Evolutionary conservation across 2,797 vertebrate species (phyloP).

Genomic region (Neoniphon sammara): DNA sequence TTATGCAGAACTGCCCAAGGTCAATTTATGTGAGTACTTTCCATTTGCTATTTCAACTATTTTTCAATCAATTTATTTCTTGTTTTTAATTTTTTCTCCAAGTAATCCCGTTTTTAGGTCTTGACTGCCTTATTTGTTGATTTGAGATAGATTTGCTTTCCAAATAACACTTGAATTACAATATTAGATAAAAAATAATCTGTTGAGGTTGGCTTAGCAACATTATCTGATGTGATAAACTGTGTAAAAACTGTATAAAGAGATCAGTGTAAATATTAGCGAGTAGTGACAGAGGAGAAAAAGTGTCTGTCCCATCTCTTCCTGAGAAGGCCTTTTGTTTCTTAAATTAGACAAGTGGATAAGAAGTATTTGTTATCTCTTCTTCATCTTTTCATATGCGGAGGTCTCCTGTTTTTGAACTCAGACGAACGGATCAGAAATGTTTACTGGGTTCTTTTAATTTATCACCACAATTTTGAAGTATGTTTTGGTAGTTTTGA

Average conservation of each 20-base stretch:
- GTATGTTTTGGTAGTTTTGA: slow-evolving; percentile 61
- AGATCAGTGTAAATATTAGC: slow-evolving; percentile 35
- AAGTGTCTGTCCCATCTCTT: slow-evolving; percentile 4
- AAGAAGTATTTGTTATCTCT: slow-evolving; percentile 54
- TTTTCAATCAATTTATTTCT: too few species aligned
- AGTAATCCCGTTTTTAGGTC: too few species aligned
- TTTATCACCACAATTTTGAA: slow-evolving; percentile 56
- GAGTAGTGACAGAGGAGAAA: slow-evolving; percentile 30
- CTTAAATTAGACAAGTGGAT: slow-evolving; percentile 32
- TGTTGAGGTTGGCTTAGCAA: neutral
- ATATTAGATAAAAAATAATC: neutral
- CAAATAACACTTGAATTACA: too few species aligned
- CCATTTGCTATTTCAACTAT: too few species aligned
- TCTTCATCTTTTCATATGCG: slow-evolving; percentile 41
- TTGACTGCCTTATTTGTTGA: too few species aligned
- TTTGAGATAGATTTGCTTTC: too few species aligned
- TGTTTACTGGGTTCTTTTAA: slow-evolving; percentile 56
- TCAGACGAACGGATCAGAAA: slow-evolving; percentile 25
- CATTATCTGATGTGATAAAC: slow-evolving; percentile 9
- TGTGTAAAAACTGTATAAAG: slow-evolving; percentile 8
- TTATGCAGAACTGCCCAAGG: too few species aligned
- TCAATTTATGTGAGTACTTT: too few species aligned
- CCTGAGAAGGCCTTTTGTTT: slow-evolving; percentile 1
- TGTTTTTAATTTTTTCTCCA: too few species aligned
- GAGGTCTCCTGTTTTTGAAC: slow-evolving; percentile 42